These are phyloP conservation scores for Drosophila athabasca DNA, from an alignment of 1,140 invertebrate genomes.

Conservation along the genomic window DNA sequence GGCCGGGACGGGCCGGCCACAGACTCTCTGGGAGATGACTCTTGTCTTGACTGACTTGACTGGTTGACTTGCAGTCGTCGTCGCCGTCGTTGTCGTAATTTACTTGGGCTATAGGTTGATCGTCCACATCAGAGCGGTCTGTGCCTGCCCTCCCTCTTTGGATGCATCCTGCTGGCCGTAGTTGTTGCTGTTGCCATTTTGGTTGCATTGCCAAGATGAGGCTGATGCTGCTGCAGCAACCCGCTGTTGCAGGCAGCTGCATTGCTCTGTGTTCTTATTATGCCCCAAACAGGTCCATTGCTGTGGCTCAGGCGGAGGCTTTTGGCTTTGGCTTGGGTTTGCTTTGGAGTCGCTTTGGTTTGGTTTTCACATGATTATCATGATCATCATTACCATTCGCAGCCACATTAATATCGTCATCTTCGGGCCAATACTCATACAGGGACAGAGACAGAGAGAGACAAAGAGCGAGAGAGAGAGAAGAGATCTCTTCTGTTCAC, in stretches of 20 bases:
- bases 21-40: constrained; percentile 35
- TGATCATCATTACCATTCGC: constrained; percentile 78
- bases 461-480: neutral
- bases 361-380: constrained; percentile 82
- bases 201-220: constrained; percentile 65
- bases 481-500: constrained; percentile 50
- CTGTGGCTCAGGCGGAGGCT: constrained; percentile 27
- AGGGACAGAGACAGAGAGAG: neutral
- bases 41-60: constrained; percentile 80
- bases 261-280: constrained; percentile 79
- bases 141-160: constrained; percentile 18
- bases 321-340: constrained; percentile 26
- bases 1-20: constrained; percentile 3
- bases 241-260: constrained; percentile 53
- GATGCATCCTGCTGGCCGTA: constrained; percentile 72
- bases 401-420: constrained; percentile 81
- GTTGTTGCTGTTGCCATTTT: constrained; percentile 52
- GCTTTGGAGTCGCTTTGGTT: constrained; percentile 65
- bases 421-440: constrained; percentile 63
- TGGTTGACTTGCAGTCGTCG: constrained; percentile 73
- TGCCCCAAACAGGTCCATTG: constrained; percentile 76
- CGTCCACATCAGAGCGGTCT: constrained; percentile 53
- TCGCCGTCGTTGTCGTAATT: constrained; percentile 66
- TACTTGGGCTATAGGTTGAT: constrained; percentile 80
- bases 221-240: constrained; percentile 31